Percentiles rank a stretch among this genome's conserved stretches.
These are phyloP conservation scores for Rugalucina vietnamica DNA, from an alignment of 2,888 invertebrate genomes.

Conservation along the genomic window DNA sequence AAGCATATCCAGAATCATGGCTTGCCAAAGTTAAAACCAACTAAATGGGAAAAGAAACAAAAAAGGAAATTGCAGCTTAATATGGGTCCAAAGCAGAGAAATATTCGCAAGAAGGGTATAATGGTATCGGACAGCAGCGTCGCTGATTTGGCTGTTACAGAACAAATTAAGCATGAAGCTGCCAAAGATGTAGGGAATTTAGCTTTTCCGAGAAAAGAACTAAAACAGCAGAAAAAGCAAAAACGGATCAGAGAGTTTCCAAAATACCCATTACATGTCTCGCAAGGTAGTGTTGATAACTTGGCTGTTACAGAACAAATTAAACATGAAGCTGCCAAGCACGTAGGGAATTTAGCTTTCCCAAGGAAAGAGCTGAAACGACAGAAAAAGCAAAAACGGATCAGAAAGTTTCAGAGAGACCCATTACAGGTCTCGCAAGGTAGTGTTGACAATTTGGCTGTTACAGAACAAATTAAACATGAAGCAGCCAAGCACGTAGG, in stretches of 20 bases:
- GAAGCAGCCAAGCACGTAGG: not conserved
- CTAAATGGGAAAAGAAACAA: not conserved
- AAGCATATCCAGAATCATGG: not conserved
- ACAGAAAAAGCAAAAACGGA: not conserved
- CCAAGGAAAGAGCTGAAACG: not conserved
- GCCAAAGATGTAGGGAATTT: not conserved
- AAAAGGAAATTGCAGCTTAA: not conserved
- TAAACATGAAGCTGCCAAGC: not conserved
- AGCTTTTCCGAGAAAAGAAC: not conserved
- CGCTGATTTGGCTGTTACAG: not conserved
- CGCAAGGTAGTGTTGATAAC: too few species aligned
- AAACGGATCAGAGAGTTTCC: too few species aligned
- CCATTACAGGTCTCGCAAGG: not conserved
- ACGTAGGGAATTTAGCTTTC: not conserved
- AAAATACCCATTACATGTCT: too few species aligned
- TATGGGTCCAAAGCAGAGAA: not conserved
- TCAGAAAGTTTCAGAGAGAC: not conserved
- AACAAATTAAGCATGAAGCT: not conserved
- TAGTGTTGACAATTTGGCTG: not conserved
- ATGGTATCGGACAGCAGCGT: not conserved
- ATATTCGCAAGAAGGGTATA: not conserved
- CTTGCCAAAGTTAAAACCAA: not conserved
- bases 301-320: not conserved
- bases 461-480: not conserved
- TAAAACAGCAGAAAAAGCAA: too few species aligned